These are phyloP conservation scores for Thalassophryne amazonica DNA, from an alignment of 2,797 vertebrate genomes.

Conservation along the genomic window DNA sequence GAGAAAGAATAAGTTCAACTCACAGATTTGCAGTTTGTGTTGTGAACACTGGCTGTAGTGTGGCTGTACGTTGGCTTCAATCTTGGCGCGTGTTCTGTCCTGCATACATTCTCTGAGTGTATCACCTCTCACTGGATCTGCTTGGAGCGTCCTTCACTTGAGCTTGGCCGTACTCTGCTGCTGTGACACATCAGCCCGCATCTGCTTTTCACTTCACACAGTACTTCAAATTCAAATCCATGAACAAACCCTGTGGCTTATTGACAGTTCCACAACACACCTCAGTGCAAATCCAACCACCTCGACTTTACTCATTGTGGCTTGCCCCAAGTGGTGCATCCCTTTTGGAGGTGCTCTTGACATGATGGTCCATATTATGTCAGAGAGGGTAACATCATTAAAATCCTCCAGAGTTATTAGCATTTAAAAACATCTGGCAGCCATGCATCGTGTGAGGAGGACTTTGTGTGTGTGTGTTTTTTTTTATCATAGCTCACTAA, in stretches of 20 bases:
- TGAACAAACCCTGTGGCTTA: conserved; percentile 42
- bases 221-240: conserved; percentile 38
- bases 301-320: too few relatives aligned
- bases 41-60: neutral
- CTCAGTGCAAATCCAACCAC: conserved; percentile 10
- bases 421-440: too few relatives aligned
- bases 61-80: neutral
- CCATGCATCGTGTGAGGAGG: too few relatives aligned
- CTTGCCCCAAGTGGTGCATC: too few relatives aligned
- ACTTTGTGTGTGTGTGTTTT: conserved; percentile 5
- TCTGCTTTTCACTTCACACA: conserved; percentile 66
- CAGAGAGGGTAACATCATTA: conserved; percentile 59
- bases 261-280: conserved; percentile 31
- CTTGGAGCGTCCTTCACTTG: conserved; percentile 40
- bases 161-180: conserved; percentile 40
- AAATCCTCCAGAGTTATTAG: conserved; percentile 54
- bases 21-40: too few relatives aligned
- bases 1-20: too few relatives aligned
- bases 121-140: conserved; percentile 34
- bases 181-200: conserved; percentile 36
- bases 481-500: too few relatives aligned
- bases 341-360: conserved; percentile 57
- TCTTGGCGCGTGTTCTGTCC: conserved; percentile 22
- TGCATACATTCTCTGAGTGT: conserved; percentile 40
- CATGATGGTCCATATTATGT: conserved; percentile 37